These are phyloP conservation scores for Rhombomys opimus DNA, from an alignment of 2,113 vertebrate species.

Conservation along the genomic window DNA sequence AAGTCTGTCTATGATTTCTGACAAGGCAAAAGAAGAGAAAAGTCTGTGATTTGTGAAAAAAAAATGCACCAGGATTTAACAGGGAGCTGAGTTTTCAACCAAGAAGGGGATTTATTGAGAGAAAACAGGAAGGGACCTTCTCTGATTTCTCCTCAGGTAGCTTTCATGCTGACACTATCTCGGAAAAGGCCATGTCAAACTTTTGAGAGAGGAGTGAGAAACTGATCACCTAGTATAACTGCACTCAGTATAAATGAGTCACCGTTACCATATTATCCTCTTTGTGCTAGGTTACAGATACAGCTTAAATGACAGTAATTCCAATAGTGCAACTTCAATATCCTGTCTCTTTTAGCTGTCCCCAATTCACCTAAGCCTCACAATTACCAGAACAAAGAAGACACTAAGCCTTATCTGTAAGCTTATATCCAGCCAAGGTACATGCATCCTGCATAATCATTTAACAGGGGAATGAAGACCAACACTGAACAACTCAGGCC, in stretches of 20 bases:
- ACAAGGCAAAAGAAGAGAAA: slow-evolving; percentile 32
- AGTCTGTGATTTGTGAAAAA: background rate
- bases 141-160: slow-evolving; percentile 1
- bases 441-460: background rate
- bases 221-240: background rate
- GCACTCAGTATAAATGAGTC: slow-evolving; percentile 25
- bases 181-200: background rate
- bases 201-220: background rate
- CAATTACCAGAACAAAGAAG: background rate
- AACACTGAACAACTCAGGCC: background rate
- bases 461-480: slow-evolving; percentile 22
- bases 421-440: background rate
- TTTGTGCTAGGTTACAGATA: slow-evolving; percentile 8
- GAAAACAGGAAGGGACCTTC: background rate
- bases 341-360: background rate
- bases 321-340: background rate
- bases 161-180: slow-evolving; percentile 40
- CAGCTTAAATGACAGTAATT: background rate
- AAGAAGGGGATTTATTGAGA: background rate
- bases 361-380: slow-evolving; percentile 39
- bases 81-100: slow-evolving; percentile 35
- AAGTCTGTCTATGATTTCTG: slow-evolving; percentile 95
- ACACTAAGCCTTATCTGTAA: background rate
- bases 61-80: background rate
- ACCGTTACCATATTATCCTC: background rate